These are phyloP conservation scores for Hirundichthys speculiger DNA, from an alignment of 2,113 vertebrate genomes.

Conservation along the genomic window DNA sequence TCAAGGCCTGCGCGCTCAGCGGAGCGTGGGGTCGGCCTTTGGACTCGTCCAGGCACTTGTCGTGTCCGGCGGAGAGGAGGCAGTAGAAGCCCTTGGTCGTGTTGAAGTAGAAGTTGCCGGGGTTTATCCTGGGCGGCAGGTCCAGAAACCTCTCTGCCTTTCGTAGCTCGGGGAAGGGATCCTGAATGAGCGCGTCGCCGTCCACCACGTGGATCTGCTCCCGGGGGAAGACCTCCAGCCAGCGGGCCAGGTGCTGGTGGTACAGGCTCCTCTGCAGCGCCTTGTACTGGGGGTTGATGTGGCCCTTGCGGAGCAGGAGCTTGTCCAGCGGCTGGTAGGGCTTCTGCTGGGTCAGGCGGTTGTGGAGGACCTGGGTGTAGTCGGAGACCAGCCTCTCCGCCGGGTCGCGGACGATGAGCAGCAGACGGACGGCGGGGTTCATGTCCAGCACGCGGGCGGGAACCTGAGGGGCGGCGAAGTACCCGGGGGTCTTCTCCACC, in stretches of 20 bases:
- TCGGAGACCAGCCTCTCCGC: slow-evolving; percentile 84
- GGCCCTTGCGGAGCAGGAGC: slow-evolving; percentile 73
- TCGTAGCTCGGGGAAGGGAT: slow-evolving; percentile 83
- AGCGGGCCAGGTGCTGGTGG: slow-evolving; percentile 77
- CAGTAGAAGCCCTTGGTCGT: slow-evolving; percentile 87
- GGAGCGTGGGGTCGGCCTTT: slow-evolving; percentile 84
- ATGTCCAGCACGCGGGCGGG: slow-evolving; percentile 74
- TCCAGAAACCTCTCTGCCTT: slow-evolving; percentile 81
- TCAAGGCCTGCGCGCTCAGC: slow-evolving; percentile 71
- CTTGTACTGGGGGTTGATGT: slow-evolving; percentile 79
- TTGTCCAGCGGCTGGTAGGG: slow-evolving; percentile 80
- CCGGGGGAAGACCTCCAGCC: slow-evolving; percentile 81
- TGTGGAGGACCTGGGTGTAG: slow-evolving; percentile 87
- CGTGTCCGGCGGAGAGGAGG: slow-evolving; percentile 76
- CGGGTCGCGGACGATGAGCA: slow-evolving; percentile 84
- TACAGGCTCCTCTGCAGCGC: slow-evolving; percentile 86
- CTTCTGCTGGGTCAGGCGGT: slow-evolving; percentile 80
- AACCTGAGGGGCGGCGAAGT: slow-evolving; percentile 79
- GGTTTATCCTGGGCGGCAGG: slow-evolving; percentile 75
- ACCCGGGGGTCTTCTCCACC: slow-evolving; percentile 85
- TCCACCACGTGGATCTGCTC: slow-evolving; percentile 85
- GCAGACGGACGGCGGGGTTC: slow-evolving; percentile 77
- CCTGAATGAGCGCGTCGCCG: slow-evolving; percentile 79
- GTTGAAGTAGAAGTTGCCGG: slow-evolving; percentile 86
- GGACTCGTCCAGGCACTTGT: slow-evolving; percentile 85